Evolutionary conservation across 2,797 vertebrate genomes (phyloP).

Genomic region (Pyrocephalus nanus): DNA sequence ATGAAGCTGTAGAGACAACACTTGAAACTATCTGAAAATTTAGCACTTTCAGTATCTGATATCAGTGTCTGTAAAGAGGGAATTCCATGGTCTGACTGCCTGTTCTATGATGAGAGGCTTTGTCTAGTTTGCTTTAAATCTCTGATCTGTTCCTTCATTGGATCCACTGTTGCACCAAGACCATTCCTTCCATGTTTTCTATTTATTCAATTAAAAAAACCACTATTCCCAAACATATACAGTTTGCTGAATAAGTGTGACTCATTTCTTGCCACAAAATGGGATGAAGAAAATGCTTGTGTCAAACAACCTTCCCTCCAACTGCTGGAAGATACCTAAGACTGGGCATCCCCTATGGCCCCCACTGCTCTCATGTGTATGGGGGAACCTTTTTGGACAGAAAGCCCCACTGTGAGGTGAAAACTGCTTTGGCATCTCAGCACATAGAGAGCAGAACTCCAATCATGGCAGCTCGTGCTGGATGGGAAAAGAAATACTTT

Average conservation of each 20-base stretch:
- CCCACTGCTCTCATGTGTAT: not conserved
- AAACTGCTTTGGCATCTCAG: not conserved
- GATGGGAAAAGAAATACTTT: not conserved
- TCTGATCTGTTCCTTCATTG: not conserved
- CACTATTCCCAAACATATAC: rapidly evolving
- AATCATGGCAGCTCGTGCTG: not conserved
- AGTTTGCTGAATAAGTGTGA: not conserved
- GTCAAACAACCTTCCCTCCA: not conserved
- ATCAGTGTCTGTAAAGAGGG: not conserved
- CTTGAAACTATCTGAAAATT: not conserved
- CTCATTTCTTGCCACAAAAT: not conserved
- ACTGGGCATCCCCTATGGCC: not conserved
- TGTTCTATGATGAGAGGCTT: not conserved
- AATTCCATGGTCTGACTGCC: not conserved
- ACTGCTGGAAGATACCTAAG: not conserved
- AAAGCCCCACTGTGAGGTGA: not conserved
- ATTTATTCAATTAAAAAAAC: not conserved
- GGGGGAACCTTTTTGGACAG: not conserved
- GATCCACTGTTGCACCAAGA: not conserved
- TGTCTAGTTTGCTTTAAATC: not conserved
- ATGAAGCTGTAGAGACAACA: not conserved
- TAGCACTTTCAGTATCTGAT: not conserved
- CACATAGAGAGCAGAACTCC: not conserved
- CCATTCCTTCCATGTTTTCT: not conserved
- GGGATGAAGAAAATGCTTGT: not conserved